phyloP scores from a whole-genome alignment of 1,140 invertebrate genomes.

The Drosophila parvula region DNA sequence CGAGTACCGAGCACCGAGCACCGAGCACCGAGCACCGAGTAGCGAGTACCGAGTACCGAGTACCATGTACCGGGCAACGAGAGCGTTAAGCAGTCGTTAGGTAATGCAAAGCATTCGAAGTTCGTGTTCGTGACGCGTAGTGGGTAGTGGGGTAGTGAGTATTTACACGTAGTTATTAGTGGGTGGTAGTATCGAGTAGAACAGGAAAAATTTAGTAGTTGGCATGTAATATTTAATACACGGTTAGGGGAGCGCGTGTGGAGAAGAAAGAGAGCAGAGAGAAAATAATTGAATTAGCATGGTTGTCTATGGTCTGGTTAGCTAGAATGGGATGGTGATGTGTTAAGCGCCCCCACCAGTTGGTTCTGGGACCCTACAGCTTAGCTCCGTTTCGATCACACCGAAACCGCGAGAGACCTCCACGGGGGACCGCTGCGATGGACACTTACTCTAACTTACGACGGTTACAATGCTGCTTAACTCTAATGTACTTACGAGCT shows the following conservation, averaged over 20 bases:
- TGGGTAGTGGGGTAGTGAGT: conserved; percentile 30
- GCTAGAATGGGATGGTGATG: conserved; percentile 44
- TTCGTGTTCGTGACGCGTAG: conserved; percentile 51
- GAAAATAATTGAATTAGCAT: conserved; percentile 84
- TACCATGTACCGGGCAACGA: conserved; percentile 34
- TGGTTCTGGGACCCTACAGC: conserved; percentile 17
- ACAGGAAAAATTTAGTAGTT: conserved; percentile 65
- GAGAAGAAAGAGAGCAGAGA: conserved; percentile 84
- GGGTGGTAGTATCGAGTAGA: conserved; percentile 67
- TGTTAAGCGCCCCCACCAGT: conserved; percentile 47
- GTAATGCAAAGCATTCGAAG: conserved; percentile 71
- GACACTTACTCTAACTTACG: conserved; percentile 15
- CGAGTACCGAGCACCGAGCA: conserved; percentile 54
- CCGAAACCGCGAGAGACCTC: conserved; percentile 45
- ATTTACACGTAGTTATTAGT: conserved; percentile 45
- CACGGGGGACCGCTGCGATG: background rate
- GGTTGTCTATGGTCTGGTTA: conserved; percentile 63
- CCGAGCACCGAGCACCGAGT: too few relatives aligned
- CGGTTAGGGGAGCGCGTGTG: conserved; percentile 73
- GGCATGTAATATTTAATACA: conserved; percentile 53
- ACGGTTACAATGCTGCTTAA: conserved; percentile 10
- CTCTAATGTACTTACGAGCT: conserved; percentile 22
- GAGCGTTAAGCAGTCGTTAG: conserved; percentile 62
- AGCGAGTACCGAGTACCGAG: conserved; percentile 46
- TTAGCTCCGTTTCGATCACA: conserved; percentile 48